Conservation (phyloP, 1,140 invertebrate species). For the Copidosoma floridanum region DNA sequence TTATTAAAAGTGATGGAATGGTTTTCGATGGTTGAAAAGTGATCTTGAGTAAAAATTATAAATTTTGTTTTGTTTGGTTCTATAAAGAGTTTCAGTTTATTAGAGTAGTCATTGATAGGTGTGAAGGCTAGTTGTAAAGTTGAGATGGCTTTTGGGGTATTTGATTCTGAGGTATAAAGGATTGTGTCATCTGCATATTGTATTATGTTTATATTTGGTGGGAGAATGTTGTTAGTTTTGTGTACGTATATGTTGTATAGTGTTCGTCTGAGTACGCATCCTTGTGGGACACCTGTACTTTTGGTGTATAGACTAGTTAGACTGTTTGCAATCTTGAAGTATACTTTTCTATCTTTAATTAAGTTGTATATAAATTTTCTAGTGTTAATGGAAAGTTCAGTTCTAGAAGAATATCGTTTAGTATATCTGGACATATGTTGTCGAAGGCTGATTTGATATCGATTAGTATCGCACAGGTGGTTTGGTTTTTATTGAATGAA, state of each 20-base stretch:
- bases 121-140: no score
- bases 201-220: neutral
- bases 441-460: constrained; percentile 23
- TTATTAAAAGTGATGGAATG: neutral
- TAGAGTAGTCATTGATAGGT: no score
- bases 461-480: constrained; percentile 4
- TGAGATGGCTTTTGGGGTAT: no score
- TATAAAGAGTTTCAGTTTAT: no score
- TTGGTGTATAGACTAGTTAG: neutral
- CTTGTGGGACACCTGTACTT: constrained; percentile 14
- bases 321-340: constrained; percentile 1
- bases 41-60: neutral
- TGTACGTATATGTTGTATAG: constrained; percentile 23
- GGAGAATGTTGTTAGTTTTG: neutral
- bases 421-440: neutral
- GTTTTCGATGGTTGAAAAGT: neutral
- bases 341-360: constrained; percentile 9
- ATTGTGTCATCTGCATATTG: constrained; percentile 28
- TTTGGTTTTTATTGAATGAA: neutral
- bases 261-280: constrained; percentile 12
- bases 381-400: neutral
- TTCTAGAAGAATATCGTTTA: neutral
- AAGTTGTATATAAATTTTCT: constrained; percentile 22
- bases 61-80: neutral
- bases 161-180: no score